A percentile compares a stretch with the other conserved stretches of the same genome.
Conservation (phyloP, 2,113 vertebrate species). For the human (Homo sapiens) region GRCh38 chr5:146242501-146243000, state of each 20-base stretch:
- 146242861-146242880: neutral
- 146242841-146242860: neutral
- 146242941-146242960: neutral
- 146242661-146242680: neutral
- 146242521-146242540: neutral
- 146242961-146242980: neutral
- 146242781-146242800: no score
- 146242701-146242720: neutral
- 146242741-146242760: neutral
- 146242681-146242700: neutral
- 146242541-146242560: neutral
- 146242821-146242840: no score
- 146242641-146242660: neutral
- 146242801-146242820: no score
- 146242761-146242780: neutral
- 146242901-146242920: neutral
- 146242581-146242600: neutral
- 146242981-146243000: neutral
- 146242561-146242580: neutral
- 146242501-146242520: slow-evolving; percentile 10
- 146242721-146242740: neutral
- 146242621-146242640: neutral
- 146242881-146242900: neutral
- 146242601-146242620: no score
- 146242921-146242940: neutral